phyloP scores from a whole-genome alignment of 2,797 vertebrate genomes.

The Hozukius guyotensis region DNA sequence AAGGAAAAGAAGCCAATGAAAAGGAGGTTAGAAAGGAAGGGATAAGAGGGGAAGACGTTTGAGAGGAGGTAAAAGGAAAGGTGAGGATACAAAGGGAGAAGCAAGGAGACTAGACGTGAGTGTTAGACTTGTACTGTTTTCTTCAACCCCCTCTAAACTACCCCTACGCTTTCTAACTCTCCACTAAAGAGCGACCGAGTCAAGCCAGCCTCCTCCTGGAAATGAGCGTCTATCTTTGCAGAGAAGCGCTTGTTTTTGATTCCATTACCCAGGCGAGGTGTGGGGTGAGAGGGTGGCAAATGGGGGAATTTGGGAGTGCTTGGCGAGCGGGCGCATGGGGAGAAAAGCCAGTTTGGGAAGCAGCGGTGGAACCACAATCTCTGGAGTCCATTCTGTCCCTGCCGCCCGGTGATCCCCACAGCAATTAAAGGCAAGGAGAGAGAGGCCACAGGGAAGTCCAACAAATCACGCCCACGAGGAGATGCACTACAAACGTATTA shows the following conservation, averaged over 20 bases:
- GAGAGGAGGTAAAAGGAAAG: background rate
- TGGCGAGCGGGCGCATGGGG: conserved; percentile 63
- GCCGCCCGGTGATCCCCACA: conserved; percentile 72
- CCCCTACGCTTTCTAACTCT: conserved; percentile 23
- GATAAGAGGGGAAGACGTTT: too few relatives aligned
- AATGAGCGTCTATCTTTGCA: conserved; percentile 52
- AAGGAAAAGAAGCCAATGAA: too few relatives aligned
- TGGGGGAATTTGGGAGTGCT: conserved; percentile 70
- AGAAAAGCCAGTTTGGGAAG: conserved; percentile 82
- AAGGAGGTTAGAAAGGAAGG: too few relatives aligned
- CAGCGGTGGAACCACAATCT: conserved; percentile 83
- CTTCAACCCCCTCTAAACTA: conserved; percentile 8
- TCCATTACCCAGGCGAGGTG: conserved; percentile 68
- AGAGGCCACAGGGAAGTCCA: conserved; percentile 63
- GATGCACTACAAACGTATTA: conserved; percentile 48
- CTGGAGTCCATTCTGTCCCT: conserved; percentile 75
- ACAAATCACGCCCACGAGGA: conserved; percentile 72
- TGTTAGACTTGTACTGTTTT: background rate
- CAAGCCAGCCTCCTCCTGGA: conserved; percentile 16
- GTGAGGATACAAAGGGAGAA: conserved; percentile 4
- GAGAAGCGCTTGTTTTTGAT: conserved; percentile 60
- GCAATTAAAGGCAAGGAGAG: conserved; percentile 71
- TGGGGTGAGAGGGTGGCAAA: conserved; percentile 74
- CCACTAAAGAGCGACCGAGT: conserved; percentile 17
- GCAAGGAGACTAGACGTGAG: background rate